Conservation (phyloP, 2,797 vertebrate genomes). For the Gouania willdenowi region DNA sequence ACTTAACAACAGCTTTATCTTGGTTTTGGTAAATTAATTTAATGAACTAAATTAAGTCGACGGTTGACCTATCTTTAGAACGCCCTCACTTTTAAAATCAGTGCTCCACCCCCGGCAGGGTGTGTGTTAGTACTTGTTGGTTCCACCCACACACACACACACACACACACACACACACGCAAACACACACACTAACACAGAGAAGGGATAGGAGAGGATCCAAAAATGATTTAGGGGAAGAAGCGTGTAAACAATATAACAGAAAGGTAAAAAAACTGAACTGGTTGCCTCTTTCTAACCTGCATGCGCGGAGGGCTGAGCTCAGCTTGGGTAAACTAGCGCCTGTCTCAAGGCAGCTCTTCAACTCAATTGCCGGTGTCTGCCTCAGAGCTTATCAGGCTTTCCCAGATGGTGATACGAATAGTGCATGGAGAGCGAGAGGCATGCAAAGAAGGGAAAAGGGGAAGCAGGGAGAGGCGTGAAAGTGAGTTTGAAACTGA, state of each 20-base stretch:
- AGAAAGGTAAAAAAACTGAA: conserved; percentile 8
- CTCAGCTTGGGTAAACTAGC: conserved; percentile 34
- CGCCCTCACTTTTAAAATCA: too few relatives aligned
- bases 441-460: conserved; percentile 34
- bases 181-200: conserved; percentile 1
- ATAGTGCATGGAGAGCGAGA: conserved; percentile 40
- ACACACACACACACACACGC: conserved; percentile 3
- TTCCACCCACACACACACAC: too few relatives aligned
- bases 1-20: too few relatives aligned
- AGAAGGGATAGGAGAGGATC: background rate
- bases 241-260: conserved; percentile 1
- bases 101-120: too few relatives aligned
- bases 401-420: conserved; percentile 67
- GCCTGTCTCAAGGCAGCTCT: conserved; percentile 46
- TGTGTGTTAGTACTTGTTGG: too few relatives aligned
- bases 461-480: conserved; percentile 20
- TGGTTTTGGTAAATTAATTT: too few relatives aligned
- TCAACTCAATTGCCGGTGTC: conserved; percentile 55
- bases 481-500: conserved; percentile 61
- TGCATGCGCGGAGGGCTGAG: conserved; percentile 23
- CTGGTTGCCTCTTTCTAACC: conserved; percentile 14
- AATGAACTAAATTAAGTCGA: too few relatives aligned
- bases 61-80: too few relatives aligned
- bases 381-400: conserved; percentile 71
- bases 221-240: conserved; percentile 5